Conservation (phyloP, 2,888 invertebrate genomes). For the Macrophya annulata region DNA sequence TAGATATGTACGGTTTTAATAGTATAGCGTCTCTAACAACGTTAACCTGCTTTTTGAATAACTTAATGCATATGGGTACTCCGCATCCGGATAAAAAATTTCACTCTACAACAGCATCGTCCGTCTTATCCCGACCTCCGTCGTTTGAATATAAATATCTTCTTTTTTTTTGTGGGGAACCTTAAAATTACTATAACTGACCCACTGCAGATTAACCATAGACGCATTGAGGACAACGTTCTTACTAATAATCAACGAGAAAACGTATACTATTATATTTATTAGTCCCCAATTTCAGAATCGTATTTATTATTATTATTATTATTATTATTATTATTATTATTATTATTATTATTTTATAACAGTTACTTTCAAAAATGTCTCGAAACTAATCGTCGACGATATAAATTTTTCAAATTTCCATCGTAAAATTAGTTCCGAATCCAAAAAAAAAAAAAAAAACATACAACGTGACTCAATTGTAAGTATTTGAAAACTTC, state of each 20-base stretch:
- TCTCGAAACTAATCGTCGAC: neutral
- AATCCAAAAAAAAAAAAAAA: neutral
- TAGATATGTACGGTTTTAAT: conserved; percentile 20
- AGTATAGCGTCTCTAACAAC: conserved; percentile 41
- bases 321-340: no score
- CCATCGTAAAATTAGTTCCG: neutral
- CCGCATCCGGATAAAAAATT: neutral
- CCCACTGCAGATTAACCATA: conserved; percentile 1
- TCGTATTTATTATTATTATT: neutral
- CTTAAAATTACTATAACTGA: conserved; percentile 17
- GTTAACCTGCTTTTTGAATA: conserved; percentile 47
- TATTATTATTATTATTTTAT: neutral
- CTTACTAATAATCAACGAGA: neutral
- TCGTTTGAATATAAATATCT: neutral
- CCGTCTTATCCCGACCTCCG: neutral
- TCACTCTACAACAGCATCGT: neutral
- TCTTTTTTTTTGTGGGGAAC: neutral
- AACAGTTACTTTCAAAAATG: neutral
- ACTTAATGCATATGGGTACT: neutral
- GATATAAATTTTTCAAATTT: neutral
- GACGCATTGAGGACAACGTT: neutral
- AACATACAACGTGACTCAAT: neutral
- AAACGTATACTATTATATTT: neutral
- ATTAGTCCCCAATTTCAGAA: neutral
- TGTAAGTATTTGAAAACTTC: neutral